Evolutionary conservation across 2,797 vertebrate genomes (phyloP).

Genomic region (Artibeus jamaicensis): DNA sequence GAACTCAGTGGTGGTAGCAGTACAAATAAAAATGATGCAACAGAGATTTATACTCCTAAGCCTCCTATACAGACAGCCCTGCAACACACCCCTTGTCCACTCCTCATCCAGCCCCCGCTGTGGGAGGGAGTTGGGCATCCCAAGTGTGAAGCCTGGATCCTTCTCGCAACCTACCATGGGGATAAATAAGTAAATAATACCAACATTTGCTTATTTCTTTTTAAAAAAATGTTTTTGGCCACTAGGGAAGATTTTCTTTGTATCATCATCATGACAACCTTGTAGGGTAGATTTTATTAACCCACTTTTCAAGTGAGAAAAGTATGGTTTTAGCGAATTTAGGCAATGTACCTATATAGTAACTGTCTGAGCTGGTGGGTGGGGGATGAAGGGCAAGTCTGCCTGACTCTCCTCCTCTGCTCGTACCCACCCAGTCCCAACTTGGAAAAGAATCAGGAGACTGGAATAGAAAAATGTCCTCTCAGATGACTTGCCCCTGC

Average conservation of each 20-base stretch:
- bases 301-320: not conserved
- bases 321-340: not conserved
- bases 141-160: not conserved
- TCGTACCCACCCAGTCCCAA: too few relatives aligned
- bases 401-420: not conserved
- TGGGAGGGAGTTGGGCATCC: too few relatives aligned
- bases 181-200: not conserved
- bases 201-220: not conserved
- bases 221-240: not conserved
- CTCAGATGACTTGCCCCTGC: not conserved
- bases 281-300: not conserved
- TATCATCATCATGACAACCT: not conserved
- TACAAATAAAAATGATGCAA: not conserved
- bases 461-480: not conserved
- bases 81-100: too few relatives aligned
- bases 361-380: not conserved
- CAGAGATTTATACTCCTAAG: not conserved
- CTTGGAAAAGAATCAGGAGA: not conserved
- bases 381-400: rapidly evolving
- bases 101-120: not conserved
- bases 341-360: not conserved
- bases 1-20: not conserved
- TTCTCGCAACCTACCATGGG: not conserved
- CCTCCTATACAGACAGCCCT: not conserved
- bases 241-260: not conserved